Evolutionary conservation across 2,113 vertebrate genomes (phyloP), one percentile per base, ranked within the genome.

Genomic region (Eptatretus burgeri): DNA sequence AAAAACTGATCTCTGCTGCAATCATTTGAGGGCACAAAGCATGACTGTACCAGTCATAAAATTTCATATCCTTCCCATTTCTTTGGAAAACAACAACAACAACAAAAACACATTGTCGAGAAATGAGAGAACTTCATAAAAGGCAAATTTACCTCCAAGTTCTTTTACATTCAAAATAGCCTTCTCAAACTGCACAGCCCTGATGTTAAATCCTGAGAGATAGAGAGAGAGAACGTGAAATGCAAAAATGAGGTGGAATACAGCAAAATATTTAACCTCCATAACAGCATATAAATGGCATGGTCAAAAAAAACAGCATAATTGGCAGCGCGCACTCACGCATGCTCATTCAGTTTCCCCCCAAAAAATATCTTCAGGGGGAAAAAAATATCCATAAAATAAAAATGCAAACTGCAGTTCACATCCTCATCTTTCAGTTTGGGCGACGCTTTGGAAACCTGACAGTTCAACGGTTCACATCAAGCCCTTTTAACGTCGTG

Each of bases 121-220:
- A 53, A 67, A 50, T 67, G 63, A 51, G 64, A 16, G 63, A 51
- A 19, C 69, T 69, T 19, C 11, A 70, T 67, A 62, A 68, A 49
- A 66, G 63, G 51, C 52, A 66, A 50, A 62, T 73, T 74, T 87
- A 96, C 88, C 91, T 88, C 88, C 91, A 63, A 96, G 91, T 77
- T 96, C 91, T 76, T 96, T 96, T 66, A 95, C 81, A 69, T 96
- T 95, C 79, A 96, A 75, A 76, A 94, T 77, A 70, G 84, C 87
- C 73, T 85, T 91, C 75, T 85, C 81, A 74, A 94, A 88, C 68
- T 84, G 80, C 71, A 96, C 85, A 19, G 88, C 85, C 81, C 95
- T 96, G 76, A 96, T 96, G 74, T 82, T 89, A 76, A 96, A 96
- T 79, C 91, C 91, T 96, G 68, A 66, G 70, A 75, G 71, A 68